phyloP scores from a whole-genome alignment of 2,113 vertebrate genomes.

The human region GRCh38 chrX:93783501-93784000 shows the following conservation, averaged over 20 bases:
- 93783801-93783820: not conserved
- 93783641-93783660: conserved; percentile 28
- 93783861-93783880: conserved; percentile 12
- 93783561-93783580: conserved; percentile 45
- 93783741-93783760: conserved; percentile 23
- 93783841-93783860: conserved; percentile 38
- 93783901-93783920: conserved; percentile 7
- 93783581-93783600: conserved; percentile 23
- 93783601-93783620: conserved; percentile 45
- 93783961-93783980: conserved; percentile 37
- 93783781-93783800: conserved; percentile 27
- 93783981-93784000: not conserved
- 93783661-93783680: not conserved
- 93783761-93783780: conserved; percentile 20
- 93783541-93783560: conserved; percentile 28
- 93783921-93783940: conserved; percentile 26
- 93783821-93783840: conserved; percentile 32
- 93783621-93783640: conserved; percentile 66
- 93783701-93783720: conserved; percentile 47
- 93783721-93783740: conserved; percentile 24
- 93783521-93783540: conserved; percentile 35
- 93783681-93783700: conserved; percentile 10
- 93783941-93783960: conserved; percentile 14
- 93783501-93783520: conserved; percentile 45
- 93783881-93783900: not conserved